These are phyloP conservation scores for Sminthopsis crassicaudata DNA, from an alignment of 2,113 vertebrate species.

Conservation along the genomic window DNA sequence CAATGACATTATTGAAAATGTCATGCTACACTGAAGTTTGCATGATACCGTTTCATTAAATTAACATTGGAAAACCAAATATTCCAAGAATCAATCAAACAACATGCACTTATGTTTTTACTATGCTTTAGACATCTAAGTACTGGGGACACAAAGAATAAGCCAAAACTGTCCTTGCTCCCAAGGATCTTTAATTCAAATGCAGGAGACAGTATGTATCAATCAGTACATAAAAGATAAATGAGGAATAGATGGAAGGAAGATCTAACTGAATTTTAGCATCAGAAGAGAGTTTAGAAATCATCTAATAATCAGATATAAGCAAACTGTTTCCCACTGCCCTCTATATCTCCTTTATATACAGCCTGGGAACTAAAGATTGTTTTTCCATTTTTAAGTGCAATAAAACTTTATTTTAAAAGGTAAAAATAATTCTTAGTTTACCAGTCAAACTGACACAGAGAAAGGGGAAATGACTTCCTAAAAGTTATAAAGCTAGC, in stretches of 20 bases:
- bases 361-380: not conserved
- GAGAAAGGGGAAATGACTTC: not conserved
- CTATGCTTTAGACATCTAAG: not conserved
- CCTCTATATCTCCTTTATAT: not conserved
- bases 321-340: not conserved
- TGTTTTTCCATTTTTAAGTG: not conserved
- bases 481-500: not conserved
- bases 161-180: not conserved
- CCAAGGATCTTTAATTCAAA: not conserved
- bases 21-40: not conserved
- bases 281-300: not conserved
- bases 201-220: not conserved
- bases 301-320: not conserved
- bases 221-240: not conserved
- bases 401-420: not conserved
- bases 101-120: not conserved
- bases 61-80: not conserved
- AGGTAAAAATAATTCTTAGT: not conserved
- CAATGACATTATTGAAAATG: not conserved
- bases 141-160: not conserved
- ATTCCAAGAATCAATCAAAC: not conserved
- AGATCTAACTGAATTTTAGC: not conserved
- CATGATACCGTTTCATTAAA: not conserved
- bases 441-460: not conserved
- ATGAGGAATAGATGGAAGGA: not conserved